phyloP scores from a whole-genome alignment of 1,140 invertebrate genomes.

The Nylanderia fulva region DNA sequence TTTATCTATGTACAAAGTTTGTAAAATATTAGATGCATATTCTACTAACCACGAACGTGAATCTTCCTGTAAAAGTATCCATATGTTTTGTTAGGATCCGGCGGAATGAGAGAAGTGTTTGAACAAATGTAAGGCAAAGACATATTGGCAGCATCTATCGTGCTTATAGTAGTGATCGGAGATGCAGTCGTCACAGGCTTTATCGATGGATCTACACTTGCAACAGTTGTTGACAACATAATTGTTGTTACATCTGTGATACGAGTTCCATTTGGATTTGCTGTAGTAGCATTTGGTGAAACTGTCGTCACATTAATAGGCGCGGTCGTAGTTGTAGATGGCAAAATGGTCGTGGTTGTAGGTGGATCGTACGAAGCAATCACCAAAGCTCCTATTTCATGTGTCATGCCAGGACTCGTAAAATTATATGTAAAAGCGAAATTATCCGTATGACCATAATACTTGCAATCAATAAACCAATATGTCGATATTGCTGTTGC shows the following conservation, averaged over 20 bases:
- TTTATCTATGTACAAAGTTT: neutral
- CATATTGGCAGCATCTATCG: slow-evolving; percentile 68
- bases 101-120: slow-evolving; percentile 87
- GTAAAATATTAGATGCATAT: slow-evolving; percentile 8
- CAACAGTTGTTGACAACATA: neutral
- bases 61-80: slow-evolving; percentile 90
- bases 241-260: neutral
- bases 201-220: slow-evolving; percentile 42
- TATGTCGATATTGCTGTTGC: slow-evolving; percentile 89
- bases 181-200: slow-evolving; percentile 85
- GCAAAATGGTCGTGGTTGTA: slow-evolving; percentile 87
- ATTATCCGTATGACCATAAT: slow-evolving; percentile 88
- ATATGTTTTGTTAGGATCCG: slow-evolving; percentile 89
- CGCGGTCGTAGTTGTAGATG: slow-evolving; percentile 74
- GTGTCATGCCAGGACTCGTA: slow-evolving; percentile 86
- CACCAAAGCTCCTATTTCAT: slow-evolving; percentile 90
- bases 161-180: slow-evolving; percentile 77
- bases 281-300: slow-evolving; percentile 2
- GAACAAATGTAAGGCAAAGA: slow-evolving; percentile 87
- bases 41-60: slow-evolving; percentile 87
- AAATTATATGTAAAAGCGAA: slow-evolving; percentile 89
- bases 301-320: slow-evolving; percentile 33
- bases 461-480: slow-evolving; percentile 93
- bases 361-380: slow-evolving; percentile 89
- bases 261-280: slow-evolving; percentile 18